phyloP scores from a whole-genome alignment of 2,797 vertebrate species.

The Corythornis leucogaster region DNA sequence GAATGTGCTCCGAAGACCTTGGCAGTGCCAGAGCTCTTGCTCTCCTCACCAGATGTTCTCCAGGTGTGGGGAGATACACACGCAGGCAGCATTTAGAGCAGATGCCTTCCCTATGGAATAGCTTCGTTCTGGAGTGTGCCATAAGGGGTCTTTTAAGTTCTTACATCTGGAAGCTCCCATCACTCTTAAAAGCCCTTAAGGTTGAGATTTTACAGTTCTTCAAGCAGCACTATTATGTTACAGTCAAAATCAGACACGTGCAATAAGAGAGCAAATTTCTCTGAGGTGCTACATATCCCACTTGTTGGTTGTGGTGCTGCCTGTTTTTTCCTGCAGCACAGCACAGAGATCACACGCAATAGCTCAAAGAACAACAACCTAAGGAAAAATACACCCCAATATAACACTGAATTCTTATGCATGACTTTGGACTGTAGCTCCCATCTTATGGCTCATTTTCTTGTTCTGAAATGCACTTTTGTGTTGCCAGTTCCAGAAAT shows the following conservation, averaged over 20 bases:
- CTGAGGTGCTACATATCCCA: not conserved
- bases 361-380: not conserved
- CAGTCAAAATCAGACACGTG: not conserved
- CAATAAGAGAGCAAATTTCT: not conserved
- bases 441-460: not conserved
- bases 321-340: not conserved
- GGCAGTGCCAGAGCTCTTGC: not conserved
- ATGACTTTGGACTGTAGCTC: not conserved
- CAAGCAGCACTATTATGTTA: not conserved
- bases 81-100: not conserved
- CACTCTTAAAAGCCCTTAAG: fast-evolving
- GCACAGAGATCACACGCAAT: not conserved
- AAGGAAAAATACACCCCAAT: not conserved
- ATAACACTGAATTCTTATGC: not conserved
- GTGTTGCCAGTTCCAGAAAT: not conserved
- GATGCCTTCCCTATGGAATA: not conserved
- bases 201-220: not conserved
- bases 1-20: not conserved
- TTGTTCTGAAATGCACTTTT: not conserved
- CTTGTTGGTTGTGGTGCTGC: not conserved
- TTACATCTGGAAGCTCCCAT: not conserved
- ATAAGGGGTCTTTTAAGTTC: not conserved
- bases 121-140: not conserved
- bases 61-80: not conserved
- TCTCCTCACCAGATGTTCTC: not conserved